Evolutionary conservation across 2,797 vertebrate genomes (phyloP), one percentile per base, ranked within the genome.

Genomic region (Chanos chanos): DNA sequence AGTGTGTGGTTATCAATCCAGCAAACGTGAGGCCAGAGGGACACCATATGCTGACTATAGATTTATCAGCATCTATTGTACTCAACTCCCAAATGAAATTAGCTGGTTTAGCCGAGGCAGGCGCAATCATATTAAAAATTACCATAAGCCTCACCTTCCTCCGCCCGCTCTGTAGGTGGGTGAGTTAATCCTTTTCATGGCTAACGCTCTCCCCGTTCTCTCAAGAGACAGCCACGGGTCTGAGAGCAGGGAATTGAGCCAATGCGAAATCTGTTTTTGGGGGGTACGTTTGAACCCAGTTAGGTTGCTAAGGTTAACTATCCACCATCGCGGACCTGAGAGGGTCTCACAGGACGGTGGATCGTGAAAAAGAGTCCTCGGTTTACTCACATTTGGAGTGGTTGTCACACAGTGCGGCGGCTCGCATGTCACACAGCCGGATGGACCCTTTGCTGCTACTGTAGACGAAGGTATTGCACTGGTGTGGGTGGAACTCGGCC

Each of bases 381-480:
- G 4, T 25, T 15, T 5, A 64, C 78, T 77, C 30, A 81, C 79
- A 78, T 68, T 81, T 81, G 31, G 73, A 78, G 63, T 81, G 79
- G 69, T 71, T 77, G 71, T 81, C 79, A 2, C 79, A 81, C 37
- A 81, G 76, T 0, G 79, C 79, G 0, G 79, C 36, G 0, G 73
- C 86, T 71, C 96, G 89, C 97, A 99, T 99, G 87, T 99, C 97
- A 31, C 97, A 99, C 72, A 99, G 92, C 21, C 96, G 92, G 87
- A 99, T 95, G 16, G 96, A 98, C 70, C 97, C 97, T 78, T 99
- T 99, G 89, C 97, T 99, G 92, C 97, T 99, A 89, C 95, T 99
- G 91, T 99, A 99, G 75, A 96, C 96, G 0, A 99, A 99, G 59
- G 93, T 96, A 89, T 98, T 94, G 89, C 96, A 99, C 67, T 98